Evolutionary conservation across 2,113 vertebrate species (phyloP).

Genomic region (Sakesphorus luctuosus): DNA sequence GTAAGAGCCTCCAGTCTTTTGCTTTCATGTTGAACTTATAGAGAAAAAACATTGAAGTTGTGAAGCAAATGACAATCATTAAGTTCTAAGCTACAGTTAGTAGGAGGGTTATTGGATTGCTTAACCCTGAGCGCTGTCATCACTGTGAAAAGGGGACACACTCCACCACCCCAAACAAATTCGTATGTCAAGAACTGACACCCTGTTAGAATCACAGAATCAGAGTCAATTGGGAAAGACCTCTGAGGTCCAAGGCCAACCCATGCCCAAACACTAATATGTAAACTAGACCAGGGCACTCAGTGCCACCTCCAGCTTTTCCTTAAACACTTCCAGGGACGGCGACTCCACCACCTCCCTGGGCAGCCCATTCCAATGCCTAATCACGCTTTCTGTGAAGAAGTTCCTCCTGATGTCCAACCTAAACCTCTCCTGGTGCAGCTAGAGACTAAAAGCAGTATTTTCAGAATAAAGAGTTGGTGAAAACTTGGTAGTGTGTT

Average conservation of each 20-base stretch:
- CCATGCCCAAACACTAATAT: not conserved
- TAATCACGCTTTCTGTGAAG: not conserved
- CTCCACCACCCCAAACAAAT: slow-evolving; percentile 46
- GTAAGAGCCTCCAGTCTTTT: not conserved
- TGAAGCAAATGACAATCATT: not conserved
- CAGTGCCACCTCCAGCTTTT: not conserved
- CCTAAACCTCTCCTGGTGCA: not conserved
- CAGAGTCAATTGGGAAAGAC: not conserved
- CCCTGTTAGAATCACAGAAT: not conserved
- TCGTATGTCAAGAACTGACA: not conserved
- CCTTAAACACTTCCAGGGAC: not conserved
- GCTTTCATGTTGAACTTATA: not conserved
- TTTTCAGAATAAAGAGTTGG: not conserved
- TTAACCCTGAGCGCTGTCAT: not conserved
- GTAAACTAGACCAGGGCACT: not conserved
- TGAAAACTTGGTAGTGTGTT: not conserved
- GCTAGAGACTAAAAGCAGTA: not conserved
- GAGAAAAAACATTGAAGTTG: not conserved
- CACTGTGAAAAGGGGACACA: not conserved
- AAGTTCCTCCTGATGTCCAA: not conserved
- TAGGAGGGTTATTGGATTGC: not conserved
- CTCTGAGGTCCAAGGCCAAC: not conserved
- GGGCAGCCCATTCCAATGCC: not conserved
- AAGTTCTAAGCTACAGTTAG: not conserved
- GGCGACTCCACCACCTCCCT: not conserved